Evolutionary conservation across 2,113 vertebrate genomes (phyloP).

Genomic region (Myodes glareolus): DNA sequence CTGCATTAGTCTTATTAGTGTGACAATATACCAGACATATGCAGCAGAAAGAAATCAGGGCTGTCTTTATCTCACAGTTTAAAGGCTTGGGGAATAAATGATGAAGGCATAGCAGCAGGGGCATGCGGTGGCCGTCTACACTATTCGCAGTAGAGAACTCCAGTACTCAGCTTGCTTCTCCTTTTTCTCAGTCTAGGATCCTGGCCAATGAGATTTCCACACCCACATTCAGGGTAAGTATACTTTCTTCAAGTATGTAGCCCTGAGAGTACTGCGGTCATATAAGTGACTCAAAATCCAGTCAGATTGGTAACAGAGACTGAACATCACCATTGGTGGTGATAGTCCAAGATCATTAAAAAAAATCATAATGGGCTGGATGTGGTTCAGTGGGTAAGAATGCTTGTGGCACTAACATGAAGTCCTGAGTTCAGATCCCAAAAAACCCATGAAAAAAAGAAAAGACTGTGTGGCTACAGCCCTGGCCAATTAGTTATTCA

Average conservation of each 20-base stretch:
- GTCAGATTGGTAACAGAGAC: neutral
- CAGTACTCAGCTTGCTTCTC: neutral
- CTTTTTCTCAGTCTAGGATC: neutral
- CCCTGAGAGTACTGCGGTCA: neutral
- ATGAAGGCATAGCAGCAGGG: neutral
- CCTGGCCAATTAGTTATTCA: neutral
- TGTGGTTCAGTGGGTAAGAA: neutral
- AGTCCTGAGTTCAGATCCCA: neutral
- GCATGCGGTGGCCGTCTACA: too few species aligned
- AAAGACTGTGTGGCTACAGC: too few species aligned
- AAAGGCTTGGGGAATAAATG: too few species aligned
- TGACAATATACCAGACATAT: neutral
- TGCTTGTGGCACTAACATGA: too few species aligned
- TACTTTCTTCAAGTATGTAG: neutral
- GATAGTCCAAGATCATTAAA: neutral
- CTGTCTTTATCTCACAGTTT: neutral
- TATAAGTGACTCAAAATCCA: neutral
- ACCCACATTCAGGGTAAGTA: too few species aligned
- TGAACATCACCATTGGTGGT: too few species aligned
- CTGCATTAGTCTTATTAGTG: neutral
- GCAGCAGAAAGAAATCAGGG: too few species aligned
- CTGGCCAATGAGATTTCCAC: neutral
- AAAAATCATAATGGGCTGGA: neutral
- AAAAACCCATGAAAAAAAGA: too few species aligned
- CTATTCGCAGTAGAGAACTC: neutral